These are phyloP conservation scores for Rhizomys pruinosus DNA, from an alignment of 2,113 vertebrate genomes.

Conservation along the genomic window DNA sequence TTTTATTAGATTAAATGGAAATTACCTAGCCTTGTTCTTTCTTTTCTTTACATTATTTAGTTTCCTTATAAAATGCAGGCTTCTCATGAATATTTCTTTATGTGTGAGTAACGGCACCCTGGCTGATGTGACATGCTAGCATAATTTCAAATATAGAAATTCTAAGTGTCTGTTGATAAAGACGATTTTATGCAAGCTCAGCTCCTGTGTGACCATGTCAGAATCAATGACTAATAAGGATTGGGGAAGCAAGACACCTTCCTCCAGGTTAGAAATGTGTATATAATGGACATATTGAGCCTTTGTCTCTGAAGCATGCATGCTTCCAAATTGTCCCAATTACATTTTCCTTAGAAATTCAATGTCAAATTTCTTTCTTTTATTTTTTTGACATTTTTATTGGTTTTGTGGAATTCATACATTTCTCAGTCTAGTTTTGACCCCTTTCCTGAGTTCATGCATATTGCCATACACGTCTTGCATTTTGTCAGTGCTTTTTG, in stretches of 20 bases:
- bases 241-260: background rate
- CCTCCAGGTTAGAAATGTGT: background rate
- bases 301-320: background rate
- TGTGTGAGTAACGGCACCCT: background rate
- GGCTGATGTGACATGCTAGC: background rate
- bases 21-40: background rate
- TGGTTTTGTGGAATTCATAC: too few species aligned
- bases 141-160: conserved; percentile 17
- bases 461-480: too few species aligned
- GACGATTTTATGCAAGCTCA: conserved; percentile 15
- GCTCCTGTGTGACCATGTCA: background rate
- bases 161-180: conserved; percentile 31
- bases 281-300: background rate
- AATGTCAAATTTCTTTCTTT: too few species aligned
- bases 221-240: background rate
- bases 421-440: too few species aligned
- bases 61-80: conserved; percentile 40
- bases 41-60: conserved; percentile 46
- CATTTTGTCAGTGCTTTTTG: too few species aligned
- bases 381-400: too few species aligned
- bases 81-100: conserved; percentile 20
- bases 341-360: background rate
- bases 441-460: too few species aligned
- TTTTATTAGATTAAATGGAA: conserved; percentile 28
- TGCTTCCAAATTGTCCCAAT: background rate